Conservation (phyloP, 2,888 invertebrate species). For the Morpho achilles region DNA sequence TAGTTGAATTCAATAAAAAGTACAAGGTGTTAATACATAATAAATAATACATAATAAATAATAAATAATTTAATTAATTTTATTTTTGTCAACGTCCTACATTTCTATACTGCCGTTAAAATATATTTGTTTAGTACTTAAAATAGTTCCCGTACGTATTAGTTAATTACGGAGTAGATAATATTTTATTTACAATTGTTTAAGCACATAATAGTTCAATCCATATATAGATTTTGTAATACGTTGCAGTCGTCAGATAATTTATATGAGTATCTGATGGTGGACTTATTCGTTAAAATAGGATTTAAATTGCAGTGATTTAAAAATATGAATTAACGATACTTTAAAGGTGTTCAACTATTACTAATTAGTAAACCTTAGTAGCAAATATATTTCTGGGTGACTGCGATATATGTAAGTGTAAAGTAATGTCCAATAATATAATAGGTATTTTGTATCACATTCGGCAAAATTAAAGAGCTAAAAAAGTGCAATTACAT, state of each 20-base stretch:
- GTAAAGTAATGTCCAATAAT: slow-evolving; percentile 33
- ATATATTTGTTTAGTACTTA: slow-evolving; percentile 10
- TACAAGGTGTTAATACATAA: slow-evolving; percentile 64
- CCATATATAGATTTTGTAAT: slow-evolving; percentile 15
- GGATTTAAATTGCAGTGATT: slow-evolving; percentile 27
- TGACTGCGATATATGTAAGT: slow-evolving; percentile 24
- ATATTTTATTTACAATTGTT: slow-evolving; percentile 21
- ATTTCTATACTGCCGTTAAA: slow-evolving; percentile 24
- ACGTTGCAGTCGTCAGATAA: background rate
- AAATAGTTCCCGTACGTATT: slow-evolving; percentile 9
- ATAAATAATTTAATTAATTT: slow-evolving; percentile 14
- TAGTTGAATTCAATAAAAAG: slow-evolving; percentile 70
- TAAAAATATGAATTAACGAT: slow-evolving; percentile 15
- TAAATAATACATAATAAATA: no score
- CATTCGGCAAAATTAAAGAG: slow-evolving; percentile 47
- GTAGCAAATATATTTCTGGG: slow-evolving; percentile 20
- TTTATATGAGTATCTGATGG: background rate
- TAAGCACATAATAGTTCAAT: slow-evolving; percentile 16
- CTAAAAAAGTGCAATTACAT: slow-evolving; percentile 70
- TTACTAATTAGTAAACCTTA: slow-evolving; percentile 25
- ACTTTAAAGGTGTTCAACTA: slow-evolving; percentile 27
- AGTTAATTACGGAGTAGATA: slow-evolving; percentile 11
- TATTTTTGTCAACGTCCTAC: slow-evolving; percentile 18
- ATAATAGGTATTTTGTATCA: slow-evolving; percentile 35
- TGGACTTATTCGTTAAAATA: no score